Conservation (phyloP, 2,113 vertebrate species). For the Calidris pygmaea region DNA sequence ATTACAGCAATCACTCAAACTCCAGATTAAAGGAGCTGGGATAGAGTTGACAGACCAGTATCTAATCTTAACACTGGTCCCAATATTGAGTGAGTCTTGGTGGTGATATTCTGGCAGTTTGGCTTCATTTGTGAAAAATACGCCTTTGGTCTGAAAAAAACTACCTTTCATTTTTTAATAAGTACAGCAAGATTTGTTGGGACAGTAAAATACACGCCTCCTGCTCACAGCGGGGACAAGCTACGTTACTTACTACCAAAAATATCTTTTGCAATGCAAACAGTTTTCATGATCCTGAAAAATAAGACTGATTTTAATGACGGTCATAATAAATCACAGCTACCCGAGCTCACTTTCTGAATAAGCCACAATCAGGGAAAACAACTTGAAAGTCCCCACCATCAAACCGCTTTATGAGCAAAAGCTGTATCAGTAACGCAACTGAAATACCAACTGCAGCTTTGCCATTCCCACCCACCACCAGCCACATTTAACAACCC, state of each 20-base stretch:
- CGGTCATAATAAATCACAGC: neutral
- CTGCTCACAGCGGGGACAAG: neutral
- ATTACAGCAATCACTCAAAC: neutral
- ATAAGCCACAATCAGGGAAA: neutral
- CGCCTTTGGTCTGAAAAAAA: neutral
- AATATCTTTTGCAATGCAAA: neutral
- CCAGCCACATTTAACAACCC: neutral
- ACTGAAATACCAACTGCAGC: neutral
- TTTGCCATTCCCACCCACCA: neutral
- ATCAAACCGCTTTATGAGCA: neutral
- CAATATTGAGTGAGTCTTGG: no score
- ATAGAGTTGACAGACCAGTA: neutral
- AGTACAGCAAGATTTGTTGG: neutral
- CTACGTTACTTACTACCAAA: neutral
- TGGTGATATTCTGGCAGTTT: neutral
- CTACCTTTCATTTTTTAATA: neutral
- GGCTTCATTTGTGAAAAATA: neutral
- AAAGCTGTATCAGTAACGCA: neutral
- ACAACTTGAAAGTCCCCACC: neutral
- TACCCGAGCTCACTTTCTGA: neutral
- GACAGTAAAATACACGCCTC: neutral
- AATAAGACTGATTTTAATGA: neutral
- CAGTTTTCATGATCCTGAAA: neutral
- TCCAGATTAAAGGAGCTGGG: neutral
- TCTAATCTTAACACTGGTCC: neutral